Evolutionary conservation across 37 sponge, comb jelly and placozoan species (phyloP), one percentile per base, ranked within the genome.

Genomic region (Hexactinellida sp.): DNA sequence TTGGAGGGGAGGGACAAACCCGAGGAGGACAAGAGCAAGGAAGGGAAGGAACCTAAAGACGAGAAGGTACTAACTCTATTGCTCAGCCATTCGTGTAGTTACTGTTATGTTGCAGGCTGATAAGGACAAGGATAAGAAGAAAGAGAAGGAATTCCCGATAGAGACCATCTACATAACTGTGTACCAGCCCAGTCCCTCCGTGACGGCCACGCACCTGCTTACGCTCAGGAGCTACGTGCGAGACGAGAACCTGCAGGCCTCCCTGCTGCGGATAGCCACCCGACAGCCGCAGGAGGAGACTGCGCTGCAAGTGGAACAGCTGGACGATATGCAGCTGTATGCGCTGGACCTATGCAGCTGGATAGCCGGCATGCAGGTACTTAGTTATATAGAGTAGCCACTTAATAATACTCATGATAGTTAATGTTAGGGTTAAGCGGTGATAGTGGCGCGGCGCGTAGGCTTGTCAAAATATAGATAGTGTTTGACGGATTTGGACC

Each of bases 91-190:
- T n/a, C n/a, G n/a, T n/a, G n/a, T n/a, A n/a, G n/a, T n/a, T n/a
- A n/a, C n/a, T n/a, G n/a, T n/a, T n/a, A n/a, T n/a, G n/a, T n/a
- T n/a, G n/a, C n/a, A n/a, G n/a, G n/a, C n/a, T 23, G 76, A 63
- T 7, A 63, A 63, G 13, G 76, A 63, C 34, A 63, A 63, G 13
- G 76, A 63, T 10, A 63, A 63, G 76, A 63, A 63, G 76, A 63
- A 63, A 63, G 76, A 63, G 76, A 63, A 63, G 30, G 76, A 63
- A n/a, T 63, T 63, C 34, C 76, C 76, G 3, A 63, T 63, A 3
- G 76, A 63, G 34, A 63, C 76, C 5, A 63, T 63, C 30, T 63
- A 63, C 30, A 63, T 63, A 21, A 63, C 76, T 21, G 30, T 63
- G 3, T 63, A 63, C 13, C 76, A 63, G 30, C 76, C 76, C 5